phyloP scores from a whole-genome alignment of 2,888 invertebrate species.

The Tortricodes alternella region DNA sequence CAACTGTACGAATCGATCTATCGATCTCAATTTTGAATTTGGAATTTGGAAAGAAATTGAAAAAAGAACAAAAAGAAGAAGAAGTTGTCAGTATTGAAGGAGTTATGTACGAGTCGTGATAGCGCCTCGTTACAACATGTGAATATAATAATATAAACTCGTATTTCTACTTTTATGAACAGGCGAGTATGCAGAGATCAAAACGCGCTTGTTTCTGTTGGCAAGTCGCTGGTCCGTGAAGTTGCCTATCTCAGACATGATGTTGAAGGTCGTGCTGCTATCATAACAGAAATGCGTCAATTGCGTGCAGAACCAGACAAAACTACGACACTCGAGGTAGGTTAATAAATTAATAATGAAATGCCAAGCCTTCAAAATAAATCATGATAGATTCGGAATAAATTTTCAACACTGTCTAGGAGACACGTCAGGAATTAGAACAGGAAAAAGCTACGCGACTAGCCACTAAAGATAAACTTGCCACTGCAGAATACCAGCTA shows the following conservation, averaged over 20 bases:
- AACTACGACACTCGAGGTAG: conserved; percentile 54
- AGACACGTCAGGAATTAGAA: conserved; percentile 59
- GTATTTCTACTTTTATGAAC: not conserved
- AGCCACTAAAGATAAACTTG: conserved; percentile 59
- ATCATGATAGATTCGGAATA: too few species aligned
- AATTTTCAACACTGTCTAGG: too few species aligned
- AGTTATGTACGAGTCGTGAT: too few species aligned
- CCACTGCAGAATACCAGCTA: conserved; percentile 61
- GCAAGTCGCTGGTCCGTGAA: conserved; percentile 68
- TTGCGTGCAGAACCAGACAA: conserved; percentile 47
- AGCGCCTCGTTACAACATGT: too few species aligned
- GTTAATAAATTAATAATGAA: too few species aligned
- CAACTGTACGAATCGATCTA: too few species aligned
- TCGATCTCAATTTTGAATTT: too few species aligned
- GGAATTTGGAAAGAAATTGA: too few species aligned
- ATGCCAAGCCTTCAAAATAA: too few species aligned
- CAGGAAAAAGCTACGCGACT: conserved; percentile 58
- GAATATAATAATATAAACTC: not conserved
- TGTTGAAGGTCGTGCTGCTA: conserved; percentile 47
- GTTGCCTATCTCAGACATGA: conserved; percentile 63
- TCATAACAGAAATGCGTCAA: conserved; percentile 49
- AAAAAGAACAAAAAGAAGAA: too few species aligned
- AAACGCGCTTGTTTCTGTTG: conserved; percentile 57
- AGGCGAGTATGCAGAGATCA: conserved; percentile 65
- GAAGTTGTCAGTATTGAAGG: too few species aligned